phyloP scores from a whole-genome alignment of 2,888 invertebrate genomes.

The Deroplatys truncata region DNA sequence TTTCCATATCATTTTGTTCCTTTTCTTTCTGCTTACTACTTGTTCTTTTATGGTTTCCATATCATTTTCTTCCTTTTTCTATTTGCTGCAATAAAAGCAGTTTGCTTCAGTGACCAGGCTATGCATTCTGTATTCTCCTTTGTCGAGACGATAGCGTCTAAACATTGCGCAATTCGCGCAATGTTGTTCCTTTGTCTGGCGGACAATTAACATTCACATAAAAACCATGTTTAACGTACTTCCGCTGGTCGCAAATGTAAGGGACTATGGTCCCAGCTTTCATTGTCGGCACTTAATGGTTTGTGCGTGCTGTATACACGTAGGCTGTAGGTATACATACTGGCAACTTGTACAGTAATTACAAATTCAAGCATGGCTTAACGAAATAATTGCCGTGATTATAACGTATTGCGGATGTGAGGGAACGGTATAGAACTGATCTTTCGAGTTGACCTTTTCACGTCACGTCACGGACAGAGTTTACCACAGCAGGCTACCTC shows the following conservation, averaged over 20 bases:
- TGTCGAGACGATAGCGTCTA: neutral
- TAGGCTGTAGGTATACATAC: neutral
- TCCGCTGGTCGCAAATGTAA: neutral
- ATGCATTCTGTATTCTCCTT: no score
- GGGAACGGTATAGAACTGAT: neutral
- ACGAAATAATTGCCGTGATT: constrained; percentile 3
- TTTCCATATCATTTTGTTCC: no score
- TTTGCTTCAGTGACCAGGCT: no score
- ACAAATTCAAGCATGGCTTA: constrained; percentile 12
- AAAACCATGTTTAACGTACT: neutral
- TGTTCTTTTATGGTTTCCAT: no score
- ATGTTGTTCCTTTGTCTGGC: neutral
- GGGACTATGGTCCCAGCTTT: neutral
- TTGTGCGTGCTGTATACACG: constrained; percentile 5
- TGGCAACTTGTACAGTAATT: neutral
- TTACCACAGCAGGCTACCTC: neutral
- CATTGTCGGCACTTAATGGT: constrained; percentile 12
- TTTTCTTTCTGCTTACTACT: no score
- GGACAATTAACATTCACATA: neutral
- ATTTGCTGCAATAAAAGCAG: no score
- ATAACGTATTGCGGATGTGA: constrained; percentile 8
- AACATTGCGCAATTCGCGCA: neutral
- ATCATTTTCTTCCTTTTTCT: no score
- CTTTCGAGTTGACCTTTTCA: constrained; percentile 7
- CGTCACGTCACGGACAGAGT: neutral